phyloP scores from a whole-genome alignment of 2,113 vertebrate species.

The Corythornis vintsioides region DNA sequence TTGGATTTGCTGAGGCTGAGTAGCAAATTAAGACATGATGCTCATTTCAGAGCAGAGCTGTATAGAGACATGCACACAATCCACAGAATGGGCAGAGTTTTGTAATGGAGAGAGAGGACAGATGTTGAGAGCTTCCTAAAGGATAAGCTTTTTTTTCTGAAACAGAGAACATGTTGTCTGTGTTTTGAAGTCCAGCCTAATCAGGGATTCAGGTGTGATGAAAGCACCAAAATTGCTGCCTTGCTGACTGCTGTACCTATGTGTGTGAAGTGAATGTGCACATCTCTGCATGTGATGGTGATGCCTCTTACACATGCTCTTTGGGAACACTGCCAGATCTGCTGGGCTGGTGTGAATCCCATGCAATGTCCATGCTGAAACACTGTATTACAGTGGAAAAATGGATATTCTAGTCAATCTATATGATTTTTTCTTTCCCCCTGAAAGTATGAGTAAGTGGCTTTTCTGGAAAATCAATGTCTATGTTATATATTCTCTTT shows the following conservation, averaged over 20 bases:
- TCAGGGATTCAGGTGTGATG: neutral
- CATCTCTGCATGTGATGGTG: fast-evolving
- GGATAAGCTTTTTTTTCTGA: neutral
- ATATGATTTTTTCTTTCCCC: neutral
- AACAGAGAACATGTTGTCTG: neutral
- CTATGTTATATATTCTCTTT: neutral
- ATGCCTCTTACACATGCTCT: neutral
- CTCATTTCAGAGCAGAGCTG: neutral
- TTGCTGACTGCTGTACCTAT: neutral
- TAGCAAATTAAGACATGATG: neutral
- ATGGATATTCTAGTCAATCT: neutral
- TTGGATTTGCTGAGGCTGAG: neutral
- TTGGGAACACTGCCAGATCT: neutral
- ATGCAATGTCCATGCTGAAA: neutral
- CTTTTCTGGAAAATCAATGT: neutral
- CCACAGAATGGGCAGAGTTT: neutral
- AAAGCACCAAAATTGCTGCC: neutral
- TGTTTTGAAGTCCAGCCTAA: neutral
- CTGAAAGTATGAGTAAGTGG: neutral
- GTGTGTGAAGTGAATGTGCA: fast-evolving
- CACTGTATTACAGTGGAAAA: neutral
- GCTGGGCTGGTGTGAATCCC: neutral
- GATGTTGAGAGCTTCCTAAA: neutral
- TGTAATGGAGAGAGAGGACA: neutral
- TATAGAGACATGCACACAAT: neutral